Base-by-base conservation (phyloP, 2,113 vertebrate genomes). In the Halcyon senegalensis region DNA sequence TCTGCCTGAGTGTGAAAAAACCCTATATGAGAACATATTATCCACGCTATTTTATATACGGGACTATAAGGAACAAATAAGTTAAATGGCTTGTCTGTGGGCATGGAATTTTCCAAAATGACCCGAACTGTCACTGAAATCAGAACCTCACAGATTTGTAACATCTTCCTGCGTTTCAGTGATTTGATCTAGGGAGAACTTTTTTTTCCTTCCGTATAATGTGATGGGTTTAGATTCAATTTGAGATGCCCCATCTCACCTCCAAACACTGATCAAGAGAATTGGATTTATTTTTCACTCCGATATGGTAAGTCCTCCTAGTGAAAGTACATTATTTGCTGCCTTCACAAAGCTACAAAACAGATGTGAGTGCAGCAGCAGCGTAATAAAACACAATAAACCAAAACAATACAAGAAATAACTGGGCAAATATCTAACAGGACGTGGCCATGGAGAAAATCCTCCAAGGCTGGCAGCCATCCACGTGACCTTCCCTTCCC, bases 221-320 rank as follows among this genome's bases (percentile, higher is more conserved):
- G n/a, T 35, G 58, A 73, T 72, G 33, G 80, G 1, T 84, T 94
- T 87, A 84, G 69, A 87, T 94, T 91, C 48, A 67, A 51, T 90
- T 76, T 84, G 86, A 72, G 89, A 81, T 87, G 81, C 39, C 35
- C 66, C 21, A 24, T 83, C 86, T 92, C 73, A 44, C 91, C 67
- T 87, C 80, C 69, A 78, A 89, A 68, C 84, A 59, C 69, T 78
- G 86, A 92, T 88, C 68, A 94, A 64, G 66, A 70, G 77, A 94
- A 87, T 30, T 63, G 27, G 39, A 56, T 94, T 94, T 91, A 87
- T 89, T 87, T 87, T 84, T 46, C 66, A 63, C 73, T 86, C 74
- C 4, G 15, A 43, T 72, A 50, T 64, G 73, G 73, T 78, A 74
- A 59, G 69, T 55, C 86, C 92, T 80, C 43, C 64, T 58, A n/a